Conservation (phyloP, 1,140 invertebrate species). For the Aleiodes sp. region DNA sequence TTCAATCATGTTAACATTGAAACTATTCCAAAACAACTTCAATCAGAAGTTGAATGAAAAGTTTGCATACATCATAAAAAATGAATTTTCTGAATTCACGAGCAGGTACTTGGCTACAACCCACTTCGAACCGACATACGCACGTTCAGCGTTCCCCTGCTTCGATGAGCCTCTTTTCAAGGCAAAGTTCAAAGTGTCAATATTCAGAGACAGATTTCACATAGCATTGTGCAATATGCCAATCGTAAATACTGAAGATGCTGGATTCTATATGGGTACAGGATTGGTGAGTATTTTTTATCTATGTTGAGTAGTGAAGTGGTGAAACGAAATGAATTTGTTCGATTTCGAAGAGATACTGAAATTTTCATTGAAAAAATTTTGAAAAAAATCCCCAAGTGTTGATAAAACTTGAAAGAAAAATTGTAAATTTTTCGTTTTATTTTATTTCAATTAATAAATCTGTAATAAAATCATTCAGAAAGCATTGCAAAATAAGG, state of each 20-base stretch:
- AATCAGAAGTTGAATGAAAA: no score
- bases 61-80: neutral
- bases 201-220: constrained; percentile 86
- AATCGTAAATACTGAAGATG: constrained; percentile 85
- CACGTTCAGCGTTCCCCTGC: constrained; percentile 94
- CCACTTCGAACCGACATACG: constrained; percentile 95
- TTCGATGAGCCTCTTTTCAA: constrained; percentile 97
- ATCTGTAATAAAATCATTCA: no score
- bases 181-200: constrained; percentile 89
- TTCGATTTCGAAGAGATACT: neutral
- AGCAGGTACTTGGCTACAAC: constrained; percentile 89
- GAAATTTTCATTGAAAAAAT: no score
- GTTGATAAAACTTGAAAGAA: no score
- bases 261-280: constrained; percentile 86
- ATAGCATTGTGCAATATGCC: constrained; percentile 91
- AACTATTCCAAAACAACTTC: no score
- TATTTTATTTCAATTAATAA: neutral
- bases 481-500: no score
- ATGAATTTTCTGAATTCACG: constrained; percentile 31
- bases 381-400: no score
- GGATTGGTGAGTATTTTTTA: constrained; percentile 73
- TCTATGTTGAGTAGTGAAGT: no score
- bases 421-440: neutral
- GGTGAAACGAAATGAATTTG: neutral
- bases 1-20: no score